These are phyloP conservation scores for Cinara cedri DNA, from an alignment of 2,888 invertebrate genomes.

Conservation along the genomic window DNA sequence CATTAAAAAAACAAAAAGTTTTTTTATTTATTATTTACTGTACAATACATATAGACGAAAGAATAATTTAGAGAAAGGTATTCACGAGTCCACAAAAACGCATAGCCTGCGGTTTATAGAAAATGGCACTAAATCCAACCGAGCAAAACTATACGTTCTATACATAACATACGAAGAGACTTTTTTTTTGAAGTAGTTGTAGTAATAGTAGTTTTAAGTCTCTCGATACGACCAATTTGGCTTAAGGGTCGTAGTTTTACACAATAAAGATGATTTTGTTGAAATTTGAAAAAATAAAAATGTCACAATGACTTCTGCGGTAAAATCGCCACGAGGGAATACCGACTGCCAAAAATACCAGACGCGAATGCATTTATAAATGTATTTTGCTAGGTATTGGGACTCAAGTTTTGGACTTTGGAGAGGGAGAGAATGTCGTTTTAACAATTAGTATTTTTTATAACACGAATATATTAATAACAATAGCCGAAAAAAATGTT, in stretches of 20 bases:
- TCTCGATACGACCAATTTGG: neutral
- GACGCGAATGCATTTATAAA: neutral
- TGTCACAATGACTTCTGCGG: neutral
- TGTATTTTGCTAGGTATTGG: neutral
- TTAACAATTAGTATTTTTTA: no score
- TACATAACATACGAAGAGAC: neutral
- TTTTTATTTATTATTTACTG: no score
- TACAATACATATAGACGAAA: no score
- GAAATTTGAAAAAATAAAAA: neutral
- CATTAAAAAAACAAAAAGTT: no score
- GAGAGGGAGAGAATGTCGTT: neutral
- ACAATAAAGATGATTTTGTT: constrained; percentile 28
- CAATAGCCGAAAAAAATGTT: no score
- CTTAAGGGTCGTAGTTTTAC: constrained; percentile 11
- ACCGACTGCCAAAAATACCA: neutral
- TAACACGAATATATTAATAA: no score
- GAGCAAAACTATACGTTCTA: neutral
- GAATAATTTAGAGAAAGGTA: neutral
- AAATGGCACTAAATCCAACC: constrained; percentile 2
- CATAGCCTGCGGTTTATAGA: neutral
- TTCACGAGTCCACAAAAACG: neutral
- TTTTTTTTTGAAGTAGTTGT: neutral
- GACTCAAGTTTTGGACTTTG: no score
- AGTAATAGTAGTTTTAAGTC: no score
- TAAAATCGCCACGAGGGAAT: constrained; percentile 9